Evolutionary conservation across 2,888 invertebrate species (phyloP).

Genomic region (Podabrus alpinus): DNA sequence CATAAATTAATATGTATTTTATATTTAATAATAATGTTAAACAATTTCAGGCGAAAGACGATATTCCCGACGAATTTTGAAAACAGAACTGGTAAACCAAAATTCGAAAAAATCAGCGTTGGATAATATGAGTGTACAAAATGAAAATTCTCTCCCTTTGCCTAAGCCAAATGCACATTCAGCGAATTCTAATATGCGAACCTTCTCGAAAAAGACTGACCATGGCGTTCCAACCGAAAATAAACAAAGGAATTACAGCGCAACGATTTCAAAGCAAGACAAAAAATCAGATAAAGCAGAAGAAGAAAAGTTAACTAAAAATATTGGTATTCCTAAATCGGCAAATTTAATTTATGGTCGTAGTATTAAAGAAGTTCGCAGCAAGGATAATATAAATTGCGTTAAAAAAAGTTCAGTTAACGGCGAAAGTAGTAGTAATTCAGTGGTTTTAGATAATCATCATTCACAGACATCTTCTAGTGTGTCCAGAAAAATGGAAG

Average conservation of each 20-base stretch:
- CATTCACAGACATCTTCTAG: constrained; percentile 33
- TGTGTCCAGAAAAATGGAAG: constrained; percentile 64
- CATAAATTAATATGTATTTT: no score
- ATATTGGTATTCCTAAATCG: neutral
- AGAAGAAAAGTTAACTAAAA: neutral
- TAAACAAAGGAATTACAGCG: neutral
- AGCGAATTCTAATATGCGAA: neutral
- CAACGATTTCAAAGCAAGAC: constrained; percentile 37
- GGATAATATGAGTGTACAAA: neutral
- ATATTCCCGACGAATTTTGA: neutral
- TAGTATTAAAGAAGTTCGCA: neutral
- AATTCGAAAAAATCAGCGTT: neutral
- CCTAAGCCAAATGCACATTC: neutral
- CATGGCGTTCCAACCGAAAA: neutral
- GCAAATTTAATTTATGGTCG: neutral
- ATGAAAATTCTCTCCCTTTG: neutral
- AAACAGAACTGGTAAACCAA: neutral
- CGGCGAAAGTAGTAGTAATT: constrained; percentile 4
- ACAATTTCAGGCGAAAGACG: neutral
- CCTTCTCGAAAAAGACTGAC: constrained; percentile 42
- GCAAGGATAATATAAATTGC: neutral
- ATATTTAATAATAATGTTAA: neutral
- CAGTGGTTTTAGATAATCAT: neutral
- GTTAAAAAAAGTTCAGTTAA: constrained; percentile 3
- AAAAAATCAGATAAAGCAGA: neutral